These are phyloP conservation scores for Heteronetta atricapilla DNA, from an alignment of 2,113 vertebrate genomes.

Conservation along the genomic window DNA sequence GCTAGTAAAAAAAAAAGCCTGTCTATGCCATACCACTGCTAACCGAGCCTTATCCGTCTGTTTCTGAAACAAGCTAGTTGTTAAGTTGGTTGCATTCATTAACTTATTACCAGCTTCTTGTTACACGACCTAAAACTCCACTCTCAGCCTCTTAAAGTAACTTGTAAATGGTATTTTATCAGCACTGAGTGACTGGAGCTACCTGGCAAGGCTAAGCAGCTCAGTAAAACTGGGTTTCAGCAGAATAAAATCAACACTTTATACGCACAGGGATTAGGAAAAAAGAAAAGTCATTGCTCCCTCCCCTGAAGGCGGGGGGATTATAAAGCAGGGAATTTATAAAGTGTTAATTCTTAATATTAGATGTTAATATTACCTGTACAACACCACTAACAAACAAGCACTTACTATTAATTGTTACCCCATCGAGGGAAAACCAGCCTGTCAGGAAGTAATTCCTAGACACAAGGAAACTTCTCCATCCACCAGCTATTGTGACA, in stretches of 20 bases:
- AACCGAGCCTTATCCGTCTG: not conserved
- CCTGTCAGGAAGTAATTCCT: not conserved
- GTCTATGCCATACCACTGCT: not conserved
- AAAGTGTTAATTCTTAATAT: not conserved
- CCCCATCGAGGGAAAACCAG: not conserved
- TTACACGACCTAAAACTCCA: not conserved
- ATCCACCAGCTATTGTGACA: fast-evolving
- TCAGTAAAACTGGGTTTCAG: not conserved
- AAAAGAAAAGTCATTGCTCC: not conserved
- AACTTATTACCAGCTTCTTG: not conserved
- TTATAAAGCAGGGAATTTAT: not conserved
- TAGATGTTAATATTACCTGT: not conserved
- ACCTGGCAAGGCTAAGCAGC: not conserved
- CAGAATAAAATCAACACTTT: not conserved
- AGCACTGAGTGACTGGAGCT: not conserved
- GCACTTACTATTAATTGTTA: not conserved
- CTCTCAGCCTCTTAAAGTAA: not conserved
- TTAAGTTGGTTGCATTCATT: not conserved
- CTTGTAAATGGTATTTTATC: not conserved
- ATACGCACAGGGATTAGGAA: not conserved
- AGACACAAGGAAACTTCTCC: not conserved
- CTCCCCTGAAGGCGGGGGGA: not conserved
- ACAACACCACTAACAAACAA: not conserved
- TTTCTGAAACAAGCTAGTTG: not conserved
- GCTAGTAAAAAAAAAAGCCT: not conserved